Conservation (phyloP, 2,888 invertebrate genomes). For the Pelosia muscerda region DNA sequence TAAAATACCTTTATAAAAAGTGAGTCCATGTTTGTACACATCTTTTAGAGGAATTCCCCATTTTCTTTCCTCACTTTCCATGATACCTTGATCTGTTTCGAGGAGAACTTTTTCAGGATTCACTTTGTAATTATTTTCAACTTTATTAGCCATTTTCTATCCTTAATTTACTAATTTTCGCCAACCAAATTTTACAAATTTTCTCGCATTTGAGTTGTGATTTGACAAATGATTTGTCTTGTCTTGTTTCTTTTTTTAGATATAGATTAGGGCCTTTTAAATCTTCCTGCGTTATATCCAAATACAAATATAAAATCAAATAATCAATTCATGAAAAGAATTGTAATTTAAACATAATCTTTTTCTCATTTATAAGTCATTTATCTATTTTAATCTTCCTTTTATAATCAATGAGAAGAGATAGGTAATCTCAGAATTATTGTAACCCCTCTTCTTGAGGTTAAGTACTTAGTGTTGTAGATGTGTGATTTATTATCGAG, state of each 20-base stretch:
- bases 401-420: no score
- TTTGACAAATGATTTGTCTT: slow-evolving; percentile 14
- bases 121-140: slow-evolving; percentile 68
- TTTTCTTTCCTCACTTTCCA: slow-evolving; percentile 84
- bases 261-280: slow-evolving; percentile 4
- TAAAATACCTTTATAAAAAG: slow-evolving; percentile 96
- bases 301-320: background rate
- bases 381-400: no score
- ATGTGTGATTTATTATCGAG: no score
- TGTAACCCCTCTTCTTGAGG: no score
- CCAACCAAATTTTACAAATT: slow-evolving; percentile 36
- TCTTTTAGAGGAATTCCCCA: slow-evolving; percentile 92
- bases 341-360: no score
- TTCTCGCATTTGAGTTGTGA: slow-evolving; percentile 38
- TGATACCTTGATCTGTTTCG: slow-evolving; percentile 83
- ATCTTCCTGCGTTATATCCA: background rate
- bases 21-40: slow-evolving; percentile 95
- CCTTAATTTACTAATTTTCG: slow-evolving; percentile 30
- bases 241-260: background rate
- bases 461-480: no score
- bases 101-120: slow-evolving; percentile 77
- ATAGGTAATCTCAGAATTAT: no score
- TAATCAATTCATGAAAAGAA: background rate
- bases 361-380: no score
- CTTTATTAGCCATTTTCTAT: slow-evolving; percentile 67